Conservation (phyloP, 1,140 invertebrate species). For the Micrasema minimum region DNA sequence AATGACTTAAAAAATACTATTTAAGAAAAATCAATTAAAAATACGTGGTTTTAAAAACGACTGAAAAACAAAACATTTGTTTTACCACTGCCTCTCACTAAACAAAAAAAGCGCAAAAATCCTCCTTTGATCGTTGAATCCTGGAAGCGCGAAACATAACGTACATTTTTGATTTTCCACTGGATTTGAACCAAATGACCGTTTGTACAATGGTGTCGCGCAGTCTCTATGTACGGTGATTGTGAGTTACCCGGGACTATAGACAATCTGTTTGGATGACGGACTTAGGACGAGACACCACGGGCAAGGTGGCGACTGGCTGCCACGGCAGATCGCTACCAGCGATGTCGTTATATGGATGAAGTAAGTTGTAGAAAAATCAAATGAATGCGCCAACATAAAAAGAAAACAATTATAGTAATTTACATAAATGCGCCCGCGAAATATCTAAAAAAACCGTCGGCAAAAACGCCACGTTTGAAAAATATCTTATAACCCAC, state of each 20-base stretch:
- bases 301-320: constrained; percentile 27
- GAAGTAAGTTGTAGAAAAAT: constrained; percentile 16
- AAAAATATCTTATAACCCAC: no score
- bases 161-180: not conserved
- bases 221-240: constrained; percentile 27
- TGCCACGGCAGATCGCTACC: constrained; percentile 25
- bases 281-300: not conserved
- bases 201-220: not conserved
- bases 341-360: constrained; percentile 27
- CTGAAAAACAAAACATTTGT: no score
- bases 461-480: no score
- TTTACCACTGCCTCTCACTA: no score
- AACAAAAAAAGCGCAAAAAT: no score
- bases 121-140: constrained; percentile 25
- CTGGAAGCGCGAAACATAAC: not conserved
- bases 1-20: no score
- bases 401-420: not conserved
- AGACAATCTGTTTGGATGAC: constrained; percentile 21
- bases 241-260: constrained; percentile 30
- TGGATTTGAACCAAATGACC: constrained; percentile 6
- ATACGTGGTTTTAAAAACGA: no score
- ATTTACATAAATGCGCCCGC: not conserved
- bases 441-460: no score
- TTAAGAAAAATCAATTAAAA: no score
- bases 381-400: not conserved